Evolutionary conservation across 2,888 invertebrate genomes (phyloP).

Genomic region (Phyllotreta striolata): DNA sequence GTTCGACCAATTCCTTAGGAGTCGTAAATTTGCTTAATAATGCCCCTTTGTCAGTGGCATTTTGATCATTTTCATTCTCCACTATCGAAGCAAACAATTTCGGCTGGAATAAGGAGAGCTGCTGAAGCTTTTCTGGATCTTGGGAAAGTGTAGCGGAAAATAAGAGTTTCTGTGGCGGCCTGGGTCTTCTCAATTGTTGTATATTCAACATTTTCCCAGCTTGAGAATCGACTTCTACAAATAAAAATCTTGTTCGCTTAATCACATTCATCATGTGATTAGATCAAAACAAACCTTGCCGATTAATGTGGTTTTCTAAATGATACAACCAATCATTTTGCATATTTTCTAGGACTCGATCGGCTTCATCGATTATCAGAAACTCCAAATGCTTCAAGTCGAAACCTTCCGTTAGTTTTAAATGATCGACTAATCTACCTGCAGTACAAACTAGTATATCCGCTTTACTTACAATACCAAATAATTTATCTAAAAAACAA

Average conservation of each 20-base stretch:
- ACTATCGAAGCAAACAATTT: slow-evolving; percentile 83
- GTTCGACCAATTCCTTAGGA: slow-evolving; percentile 77
- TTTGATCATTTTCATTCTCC: slow-evolving; percentile 47
- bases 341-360: slow-evolving; percentile 89
- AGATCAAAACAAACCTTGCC: slow-evolving; percentile 43
- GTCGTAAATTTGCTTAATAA: slow-evolving; percentile 83
- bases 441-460: slow-evolving; percentile 95
- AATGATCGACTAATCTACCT: slow-evolving; percentile 90
- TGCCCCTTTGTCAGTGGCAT: slow-evolving; percentile 56
- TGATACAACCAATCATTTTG: slow-evolving; percentile 91
- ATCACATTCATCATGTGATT: background rate
- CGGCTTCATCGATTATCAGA: slow-evolving; percentile 96
- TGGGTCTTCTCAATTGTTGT: slow-evolving; percentile 51
- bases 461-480: slow-evolving; percentile 68
- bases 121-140: slow-evolving; percentile 94
- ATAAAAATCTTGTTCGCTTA: slow-evolving; percentile 16
- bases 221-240: slow-evolving; percentile 41
- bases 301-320: slow-evolving; percentile 73
- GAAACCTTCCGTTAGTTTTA: slow-evolving; percentile 84
- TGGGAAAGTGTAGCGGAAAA: slow-evolving; percentile 98
- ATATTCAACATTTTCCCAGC: slow-evolving; percentile 52
- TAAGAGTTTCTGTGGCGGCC: slow-evolving; percentile 80
- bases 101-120: slow-evolving; percentile 89
- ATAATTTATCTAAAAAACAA: slow-evolving; percentile 64
- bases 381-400: slow-evolving; percentile 75